Base-by-base conservation (phyloP, 2,113 vertebrate genomes). In the Casuarius casuarius region DNA sequence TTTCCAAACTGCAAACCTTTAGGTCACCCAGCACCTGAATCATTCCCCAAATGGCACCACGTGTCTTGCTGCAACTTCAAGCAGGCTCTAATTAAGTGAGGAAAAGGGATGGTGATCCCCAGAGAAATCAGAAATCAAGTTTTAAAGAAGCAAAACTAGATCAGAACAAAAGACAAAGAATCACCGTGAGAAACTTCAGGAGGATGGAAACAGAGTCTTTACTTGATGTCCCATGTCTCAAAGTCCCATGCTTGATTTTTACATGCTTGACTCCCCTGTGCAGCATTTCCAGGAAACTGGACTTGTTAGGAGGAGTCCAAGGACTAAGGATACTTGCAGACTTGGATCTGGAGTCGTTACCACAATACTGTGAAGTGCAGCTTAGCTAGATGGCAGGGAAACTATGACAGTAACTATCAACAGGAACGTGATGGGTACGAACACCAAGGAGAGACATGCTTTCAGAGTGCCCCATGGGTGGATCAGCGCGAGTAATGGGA, bases 361-460 rank as follows among this genome's bases (percentile, higher is more conserved):
- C 68, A 77, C 48, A 42, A 42, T 7, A 29, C 56, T 70, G 54
- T 38, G 49, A 92, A 68, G 81, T 31, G 8, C 10, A 83, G 42
- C 68, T 90, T 84, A 81, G 56, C 48, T 83, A 84, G 79, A 90
- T 92, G 66, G 89, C 76, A 70, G 31, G 89, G 96, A 96, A 96
- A 92, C 90, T 61, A 23, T 84, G 87, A 87, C 72, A 71, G 20
- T 33, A 44, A 84, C 70, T 96, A 93, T 84, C 93, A 94, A 68
- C 84, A 93, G 68, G 58, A 90, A 79, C 15, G 33, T 75, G 89
- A 92, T 54, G 81, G 93, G 84, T 61, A 86, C 7, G 79, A 92
- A 83, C 90, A 75, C 54, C 72, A 67, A 46, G 82, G 66, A 95
- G 80, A 81, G 31, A 61, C 31, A 21, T 59, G 66, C 66, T 70